These are phyloP conservation scores for Oligia fasciuncula DNA, from an alignment of 2,888 invertebrate genomes.

Conservation along the genomic window DNA sequence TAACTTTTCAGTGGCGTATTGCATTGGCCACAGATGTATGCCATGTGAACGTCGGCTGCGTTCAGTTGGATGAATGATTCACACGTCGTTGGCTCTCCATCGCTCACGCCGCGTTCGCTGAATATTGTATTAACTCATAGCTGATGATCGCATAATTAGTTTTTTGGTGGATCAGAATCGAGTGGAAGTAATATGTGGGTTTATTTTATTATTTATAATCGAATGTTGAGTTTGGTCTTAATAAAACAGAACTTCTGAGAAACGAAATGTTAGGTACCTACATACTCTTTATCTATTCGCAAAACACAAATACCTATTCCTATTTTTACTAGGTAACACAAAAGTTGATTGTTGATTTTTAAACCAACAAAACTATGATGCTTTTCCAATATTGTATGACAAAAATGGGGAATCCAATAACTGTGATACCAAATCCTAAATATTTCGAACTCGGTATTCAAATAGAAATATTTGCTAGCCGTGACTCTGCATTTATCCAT, in stretches of 20 bases:
- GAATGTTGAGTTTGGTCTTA: background rate
- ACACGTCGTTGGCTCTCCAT: slow-evolving; percentile 72
- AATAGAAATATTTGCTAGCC: slow-evolving; percentile 39
- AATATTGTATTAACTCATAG: slow-evolving; percentile 74
- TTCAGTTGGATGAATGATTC: slow-evolving; percentile 70
- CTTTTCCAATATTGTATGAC: slow-evolving; percentile 39
- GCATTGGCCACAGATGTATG: slow-evolving; percentile 69
- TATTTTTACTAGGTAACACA: background rate
- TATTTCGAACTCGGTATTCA: slow-evolving; percentile 34
- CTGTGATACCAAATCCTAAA: slow-evolving; percentile 28
- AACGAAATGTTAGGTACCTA: background rate
- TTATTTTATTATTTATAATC: slow-evolving; percentile 27
- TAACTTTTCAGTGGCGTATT: slow-evolving; percentile 82
- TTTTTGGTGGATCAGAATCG: slow-evolving; percentile 45
- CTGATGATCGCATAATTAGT: slow-evolving; percentile 65
- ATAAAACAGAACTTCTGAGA: background rate
- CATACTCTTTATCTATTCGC: background rate
- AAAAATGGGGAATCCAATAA: slow-evolving; percentile 43
- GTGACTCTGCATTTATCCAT: slow-evolving; percentile 21
- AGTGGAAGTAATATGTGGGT: slow-evolving; percentile 12
- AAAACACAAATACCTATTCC: background rate
- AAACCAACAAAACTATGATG: slow-evolving; percentile 25
- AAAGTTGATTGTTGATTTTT: slow-evolving; percentile 34
- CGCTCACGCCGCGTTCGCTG: slow-evolving; percentile 70
- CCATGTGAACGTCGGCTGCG: slow-evolving; percentile 64